Evolutionary conservation across 2,797 vertebrate species (phyloP), one percentile per base, ranked within the genome.

Genomic region (Cirrhinus molitorella): DNA sequence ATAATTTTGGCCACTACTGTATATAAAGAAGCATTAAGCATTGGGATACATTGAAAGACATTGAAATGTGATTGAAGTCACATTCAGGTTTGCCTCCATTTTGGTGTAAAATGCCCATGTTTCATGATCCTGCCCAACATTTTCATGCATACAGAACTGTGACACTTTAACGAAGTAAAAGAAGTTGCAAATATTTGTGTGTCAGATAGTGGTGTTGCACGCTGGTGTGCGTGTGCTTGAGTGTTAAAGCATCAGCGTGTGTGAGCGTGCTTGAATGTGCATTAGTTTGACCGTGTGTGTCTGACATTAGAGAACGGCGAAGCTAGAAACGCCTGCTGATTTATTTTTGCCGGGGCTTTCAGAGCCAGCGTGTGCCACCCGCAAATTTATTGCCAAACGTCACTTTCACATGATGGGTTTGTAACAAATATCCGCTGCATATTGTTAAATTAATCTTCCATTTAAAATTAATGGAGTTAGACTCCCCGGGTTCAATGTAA

Each of bases 391-490:
- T 95, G 96, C 96, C 94, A 95, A 96, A 96, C 92, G 95, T 98
- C 97, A 97, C 96, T 98, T 98, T 96, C 97, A 97, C 97, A 98
- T 97, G 97, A 99, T 97, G 96, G 98, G 97, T 98, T 98, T 97
- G 97, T 98, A 99, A 98, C 97, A 99, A 98, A 99, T 98, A 98
- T 98, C 97, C 96, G 95, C 96, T 93, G 96, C 97, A 99, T 99
- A 99, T 99, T 99, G 97, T 99, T 98, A 99, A 99, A 99, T 99
- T 98, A 99, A 99, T 99, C 97, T 99, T 98, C 97, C 98, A 98
- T 99, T 98, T 98, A 97, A 98, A 99, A 99, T 99, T 99, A 99
- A 99, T 99, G 97, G 97, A 98, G 97, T 99, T 97, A 96, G 97
- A 99, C 97, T 99, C 97, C 97, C 98, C 95, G 96, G 97, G 97